Evolutionary conservation across 2,113 vertebrate species (phyloP), one percentile per base, ranked within the genome.

Genomic region (Aleadryas rufinucha): DNA sequence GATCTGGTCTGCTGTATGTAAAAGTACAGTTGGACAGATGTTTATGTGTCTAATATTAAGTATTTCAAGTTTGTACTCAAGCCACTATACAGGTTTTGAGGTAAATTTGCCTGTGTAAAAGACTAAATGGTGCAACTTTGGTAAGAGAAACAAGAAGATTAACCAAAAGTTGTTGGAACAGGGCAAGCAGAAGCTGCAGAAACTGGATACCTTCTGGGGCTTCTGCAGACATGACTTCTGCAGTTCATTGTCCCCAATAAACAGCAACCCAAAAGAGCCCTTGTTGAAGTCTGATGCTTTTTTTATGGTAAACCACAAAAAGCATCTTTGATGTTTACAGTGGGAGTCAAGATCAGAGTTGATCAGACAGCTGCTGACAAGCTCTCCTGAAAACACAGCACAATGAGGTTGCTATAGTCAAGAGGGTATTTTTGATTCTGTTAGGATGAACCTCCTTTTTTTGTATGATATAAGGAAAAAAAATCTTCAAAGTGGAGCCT

Each of bases 251-350:
- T 79, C 27, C 61, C 17, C 65, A 82, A 41, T 88, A 92, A 72
- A 90, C 6, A 49, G 41, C 35, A 79, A 74, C 28, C 21, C 54
- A 49, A 94, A 96, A 96, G 49, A 96, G 39, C 28, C n/a, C 74
- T 42, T 84, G 57, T 47, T 86, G 79, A 92, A 94, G 56, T 93
- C 82, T 97, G 89, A 65, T 1, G 6, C 50, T 89, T 93, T 97
- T 98, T 98, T 97, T 86, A 76, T 96, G 82, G 95, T 68, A 97
- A 97, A 87, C 89, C 93, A 85, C 92, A 96, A 95, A 97, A 96
- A 84, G 37, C 66, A 68, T 96, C 97, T 98, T 98, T 97, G 97
- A 97, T 98, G 92, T 98, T 97, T 97, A 71, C 72, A 95, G 93
- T 71, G 84, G 88, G 74, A 96, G 87, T 75, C 63, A 95, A 98